Conservation (phyloP, 30 jellyfish, hydroid and myxozoan species). For the Turritopsis rubra region DNA sequence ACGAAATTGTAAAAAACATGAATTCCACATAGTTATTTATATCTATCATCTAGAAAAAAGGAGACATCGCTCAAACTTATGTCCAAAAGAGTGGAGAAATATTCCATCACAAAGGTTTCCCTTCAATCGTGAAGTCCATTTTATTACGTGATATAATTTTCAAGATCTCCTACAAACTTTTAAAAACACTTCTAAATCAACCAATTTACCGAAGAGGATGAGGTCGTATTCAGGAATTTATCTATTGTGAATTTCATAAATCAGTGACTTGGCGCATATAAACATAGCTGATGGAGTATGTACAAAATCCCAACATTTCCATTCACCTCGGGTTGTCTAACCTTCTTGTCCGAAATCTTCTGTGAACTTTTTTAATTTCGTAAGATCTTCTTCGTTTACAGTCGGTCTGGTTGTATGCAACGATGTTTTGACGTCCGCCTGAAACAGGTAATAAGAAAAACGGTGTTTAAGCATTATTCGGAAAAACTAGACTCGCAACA, state of each 20-base stretch:
- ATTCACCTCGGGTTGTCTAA: constrained; percentile 1
- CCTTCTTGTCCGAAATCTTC: constrained; percentile 99
- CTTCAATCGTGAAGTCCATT: no score
- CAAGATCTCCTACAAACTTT: no score
- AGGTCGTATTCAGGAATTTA: no score
- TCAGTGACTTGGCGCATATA: background rate
- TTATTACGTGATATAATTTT: no score
- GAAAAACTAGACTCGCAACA: background rate
- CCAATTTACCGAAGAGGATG: no score
- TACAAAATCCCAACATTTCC: background rate
- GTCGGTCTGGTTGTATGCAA: constrained; percentile 83
- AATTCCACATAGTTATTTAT: no score
- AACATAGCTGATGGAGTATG: background rate
- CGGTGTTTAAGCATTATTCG: background rate
- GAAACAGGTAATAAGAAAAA: background rate
- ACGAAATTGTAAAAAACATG: no score
- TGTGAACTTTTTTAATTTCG: constrained; percentile 62
- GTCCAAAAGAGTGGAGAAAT: no score
- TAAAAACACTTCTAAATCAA: no score
- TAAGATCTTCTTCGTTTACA: constrained; percentile 84
- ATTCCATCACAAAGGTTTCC: no score
- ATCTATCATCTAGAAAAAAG: no score
- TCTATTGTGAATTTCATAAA: background rate
- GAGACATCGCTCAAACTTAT: no score
- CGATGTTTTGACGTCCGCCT: constrained; percentile 77